A percentile compares a stretch with the other conserved stretches of the same genome.
Conservation (phyloP, 1,140 invertebrate genomes). For the Drosophila bocqueti region DNA sequence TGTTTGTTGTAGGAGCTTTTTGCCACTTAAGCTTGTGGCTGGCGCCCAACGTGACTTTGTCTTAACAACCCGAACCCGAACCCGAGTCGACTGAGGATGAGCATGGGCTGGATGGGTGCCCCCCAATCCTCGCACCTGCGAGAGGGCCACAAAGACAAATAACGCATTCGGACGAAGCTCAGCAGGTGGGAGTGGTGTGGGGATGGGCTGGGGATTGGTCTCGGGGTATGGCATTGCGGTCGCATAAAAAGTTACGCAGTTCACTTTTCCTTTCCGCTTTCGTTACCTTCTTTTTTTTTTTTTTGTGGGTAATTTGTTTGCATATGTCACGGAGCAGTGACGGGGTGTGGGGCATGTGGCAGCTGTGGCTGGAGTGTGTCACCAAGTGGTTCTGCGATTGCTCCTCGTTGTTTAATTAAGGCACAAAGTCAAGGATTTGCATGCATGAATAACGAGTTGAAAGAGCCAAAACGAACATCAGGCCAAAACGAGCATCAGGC, state of each 20-base stretch:
- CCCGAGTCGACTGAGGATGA: slow-evolving; percentile 10
- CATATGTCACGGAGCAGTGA: slow-evolving; percentile 47
- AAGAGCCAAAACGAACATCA: slow-evolving; percentile 15
- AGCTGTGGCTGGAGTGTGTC: slow-evolving; percentile 33
- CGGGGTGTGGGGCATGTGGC: slow-evolving; percentile 13
- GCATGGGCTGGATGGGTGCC: neutral
- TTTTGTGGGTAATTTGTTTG: slow-evolving; percentile 63
- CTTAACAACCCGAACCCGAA: slow-evolving; percentile 53
- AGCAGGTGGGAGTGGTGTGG: slow-evolving; percentile 1
- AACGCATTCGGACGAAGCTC: slow-evolving; percentile 53
- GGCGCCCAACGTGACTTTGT: slow-evolving; percentile 68
- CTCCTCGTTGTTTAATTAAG: slow-evolving; percentile 70
- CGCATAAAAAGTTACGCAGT: slow-evolving; percentile 63
- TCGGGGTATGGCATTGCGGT: slow-evolving; percentile 38
- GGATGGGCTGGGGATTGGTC: neutral
- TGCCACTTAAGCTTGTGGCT: slow-evolving; percentile 70
- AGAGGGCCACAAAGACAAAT: slow-evolving; percentile 15
- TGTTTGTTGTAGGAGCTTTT: slow-evolving; percentile 43
- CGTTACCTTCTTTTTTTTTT: neutral
- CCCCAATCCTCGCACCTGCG: neutral
- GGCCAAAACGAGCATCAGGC: slow-evolving; percentile 19
- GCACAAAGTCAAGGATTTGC: slow-evolving; percentile 69
- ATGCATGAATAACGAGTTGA: slow-evolving; percentile 41
- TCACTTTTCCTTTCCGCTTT: slow-evolving; percentile 46
- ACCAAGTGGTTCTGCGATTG: slow-evolving; percentile 60